Evolutionary conservation across 2,888 invertebrate genomes (phyloP).

Genomic region (Schizaphis graminum): DNA sequence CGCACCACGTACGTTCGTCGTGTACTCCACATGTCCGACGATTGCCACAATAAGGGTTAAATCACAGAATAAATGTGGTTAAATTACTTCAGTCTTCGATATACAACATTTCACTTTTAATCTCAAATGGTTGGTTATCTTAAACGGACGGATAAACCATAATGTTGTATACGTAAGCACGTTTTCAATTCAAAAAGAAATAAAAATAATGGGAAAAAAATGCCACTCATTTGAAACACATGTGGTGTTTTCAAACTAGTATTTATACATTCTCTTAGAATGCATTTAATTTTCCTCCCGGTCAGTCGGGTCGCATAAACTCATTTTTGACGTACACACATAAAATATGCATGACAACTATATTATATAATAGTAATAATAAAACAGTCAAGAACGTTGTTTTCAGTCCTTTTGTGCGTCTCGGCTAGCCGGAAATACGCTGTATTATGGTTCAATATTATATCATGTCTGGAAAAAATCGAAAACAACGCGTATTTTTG

Average conservation of each 20-base stretch:
- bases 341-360: background rate
- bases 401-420: background rate
- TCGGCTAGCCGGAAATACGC: background rate
- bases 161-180: background rate
- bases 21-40: background rate
- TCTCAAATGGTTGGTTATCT: background rate
- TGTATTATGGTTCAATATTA: background rate
- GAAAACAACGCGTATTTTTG: background rate
- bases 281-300: background rate
- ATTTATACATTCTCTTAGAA: background rate
- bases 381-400: background rate
- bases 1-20: background rate
- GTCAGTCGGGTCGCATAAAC: background rate
- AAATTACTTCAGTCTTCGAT: background rate
- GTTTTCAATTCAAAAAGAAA: background rate
- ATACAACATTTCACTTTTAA: background rate
- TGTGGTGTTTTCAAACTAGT: background rate
- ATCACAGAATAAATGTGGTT: too few relatives aligned
- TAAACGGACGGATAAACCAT: background rate
- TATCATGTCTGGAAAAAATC: background rate
- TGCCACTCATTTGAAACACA: slow-evolving; percentile 21
- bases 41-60: background rate
- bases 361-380: background rate
- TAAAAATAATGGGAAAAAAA: background rate
- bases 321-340: background rate